phyloP scores from a whole-genome alignment of 2,797 vertebrate species.

The Malurus leucopterus region DNA sequence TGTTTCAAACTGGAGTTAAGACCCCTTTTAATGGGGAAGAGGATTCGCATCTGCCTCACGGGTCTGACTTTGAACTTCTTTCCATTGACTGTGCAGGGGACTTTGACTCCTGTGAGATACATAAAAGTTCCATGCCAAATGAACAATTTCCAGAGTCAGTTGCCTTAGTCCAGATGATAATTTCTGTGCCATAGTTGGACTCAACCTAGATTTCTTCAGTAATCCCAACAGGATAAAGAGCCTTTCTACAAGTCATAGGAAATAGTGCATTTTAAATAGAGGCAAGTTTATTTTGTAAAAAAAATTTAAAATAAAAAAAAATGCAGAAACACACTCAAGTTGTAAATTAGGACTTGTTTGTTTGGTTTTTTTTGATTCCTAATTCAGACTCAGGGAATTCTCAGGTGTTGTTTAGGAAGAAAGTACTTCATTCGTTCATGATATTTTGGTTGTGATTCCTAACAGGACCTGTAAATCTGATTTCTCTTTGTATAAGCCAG shows the following conservation, averaged over 20 bases:
- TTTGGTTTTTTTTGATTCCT: not conserved
- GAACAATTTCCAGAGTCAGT: not conserved
- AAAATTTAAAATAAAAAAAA: not conserved
- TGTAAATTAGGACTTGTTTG: not conserved
- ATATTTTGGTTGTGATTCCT: not conserved
- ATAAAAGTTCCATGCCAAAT: not conserved
- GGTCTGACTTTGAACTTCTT: not conserved
- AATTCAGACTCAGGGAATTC: slow-evolving; percentile 22
- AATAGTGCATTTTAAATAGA: not conserved
- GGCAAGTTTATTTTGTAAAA: not conserved
- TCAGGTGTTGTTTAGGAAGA: not conserved
- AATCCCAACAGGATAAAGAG: not conserved
- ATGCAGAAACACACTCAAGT: not conserved
- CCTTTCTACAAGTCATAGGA: not conserved
- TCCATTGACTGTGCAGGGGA: not conserved
- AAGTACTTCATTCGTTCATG: not conserved
- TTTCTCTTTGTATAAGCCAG: not conserved
- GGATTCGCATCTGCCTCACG: not conserved
- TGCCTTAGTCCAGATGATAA: not conserved
- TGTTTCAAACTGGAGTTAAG: not conserved
- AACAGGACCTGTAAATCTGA: not conserved
- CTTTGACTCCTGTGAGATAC: not conserved
- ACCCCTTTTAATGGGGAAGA: not conserved
- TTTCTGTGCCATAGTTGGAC: not conserved
- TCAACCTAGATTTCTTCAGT: not conserved